Evolutionary conservation across 1,140 invertebrate species (phyloP).

Genomic region (Gryon sp.): DNA sequence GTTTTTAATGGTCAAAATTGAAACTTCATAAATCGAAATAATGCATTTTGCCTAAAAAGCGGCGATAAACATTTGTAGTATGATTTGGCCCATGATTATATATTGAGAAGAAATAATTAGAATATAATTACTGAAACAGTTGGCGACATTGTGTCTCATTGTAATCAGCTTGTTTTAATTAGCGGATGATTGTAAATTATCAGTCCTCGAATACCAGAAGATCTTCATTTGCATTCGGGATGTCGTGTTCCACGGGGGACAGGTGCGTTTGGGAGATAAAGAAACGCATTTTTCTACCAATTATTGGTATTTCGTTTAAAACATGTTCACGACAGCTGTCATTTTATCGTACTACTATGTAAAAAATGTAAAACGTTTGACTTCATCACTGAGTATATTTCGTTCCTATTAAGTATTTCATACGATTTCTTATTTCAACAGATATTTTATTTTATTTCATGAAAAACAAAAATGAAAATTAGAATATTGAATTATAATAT

Average conservation of each 20-base stretch:
- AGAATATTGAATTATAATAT: too few species aligned
- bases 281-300: conserved; percentile 71
- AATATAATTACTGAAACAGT: conserved; percentile 19
- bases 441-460: too few species aligned
- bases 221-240: conserved; percentile 68
- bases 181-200: conserved; percentile 66
- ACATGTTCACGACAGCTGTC: conserved; percentile 56
- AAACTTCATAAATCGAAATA: too few species aligned
- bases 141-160: conserved; percentile 20
- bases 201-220: conserved; percentile 63
- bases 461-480: too few species aligned
- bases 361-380: conserved; percentile 22
- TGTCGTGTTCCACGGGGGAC: conserved; percentile 61
- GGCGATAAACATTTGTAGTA: too few species aligned
- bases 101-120: too few species aligned
- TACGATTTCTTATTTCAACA: too few species aligned
- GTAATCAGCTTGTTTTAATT: conserved; percentile 60
- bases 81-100: too few species aligned
- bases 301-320: conserved; percentile 73
- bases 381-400: too few species aligned
- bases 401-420: too few species aligned
- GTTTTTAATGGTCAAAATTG: too few species aligned
- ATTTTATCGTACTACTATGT: conserved; percentile 47
- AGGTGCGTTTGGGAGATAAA: conserved; percentile 70
- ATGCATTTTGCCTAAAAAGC: too few species aligned